These are phyloP conservation scores for Phyllopteryx taeniolatus DNA, from an alignment of 2,113 vertebrate species.

Conservation along the genomic window DNA sequence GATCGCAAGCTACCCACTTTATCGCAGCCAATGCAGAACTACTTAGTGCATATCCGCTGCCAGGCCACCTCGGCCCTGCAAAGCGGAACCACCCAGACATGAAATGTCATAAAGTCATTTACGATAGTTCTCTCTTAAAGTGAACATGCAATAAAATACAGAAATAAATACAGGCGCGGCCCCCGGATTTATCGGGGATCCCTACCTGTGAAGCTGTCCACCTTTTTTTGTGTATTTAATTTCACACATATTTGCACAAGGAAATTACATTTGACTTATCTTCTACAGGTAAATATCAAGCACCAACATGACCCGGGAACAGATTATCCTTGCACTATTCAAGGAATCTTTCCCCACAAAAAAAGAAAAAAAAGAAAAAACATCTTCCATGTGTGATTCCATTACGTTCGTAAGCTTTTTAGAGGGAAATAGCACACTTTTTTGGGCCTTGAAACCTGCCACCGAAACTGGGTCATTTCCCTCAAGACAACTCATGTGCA, in stretches of 20 bases:
- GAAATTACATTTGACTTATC: constrained; percentile 79
- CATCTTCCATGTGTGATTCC: neutral
- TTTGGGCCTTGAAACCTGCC: neutral
- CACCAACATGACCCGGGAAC: constrained; percentile 37
- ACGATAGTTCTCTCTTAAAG: neutral
- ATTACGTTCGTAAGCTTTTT: neutral
- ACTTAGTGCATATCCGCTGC: constrained; percentile 1
- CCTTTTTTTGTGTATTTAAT: constrained; percentile 71
- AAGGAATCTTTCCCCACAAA: neutral
- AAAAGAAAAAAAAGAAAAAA: neutral
- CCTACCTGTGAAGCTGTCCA: constrained; percentile 48
- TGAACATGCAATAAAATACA: constrained; percentile 1
- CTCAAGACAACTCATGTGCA: neutral
- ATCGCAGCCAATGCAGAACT: neutral
- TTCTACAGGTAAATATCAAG: constrained; percentile 66
- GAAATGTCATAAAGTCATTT: constrained; percentile 57
- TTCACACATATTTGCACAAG: constrained; percentile 77
- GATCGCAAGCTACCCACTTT: constrained; percentile 14
- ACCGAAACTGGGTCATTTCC: neutral
- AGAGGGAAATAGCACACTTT: neutral
- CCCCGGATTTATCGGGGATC: constrained; percentile 48
- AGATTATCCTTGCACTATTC: neutral
- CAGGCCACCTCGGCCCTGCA: neutral
- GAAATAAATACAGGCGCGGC: neutral
- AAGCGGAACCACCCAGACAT: constrained; percentile 57